A percentile compares a stretch with the other conserved stretches of the same genome.
phyloP scores from a whole-genome alignment of 1,140 invertebrate genomes.

The Drosophila virilis region DNA sequence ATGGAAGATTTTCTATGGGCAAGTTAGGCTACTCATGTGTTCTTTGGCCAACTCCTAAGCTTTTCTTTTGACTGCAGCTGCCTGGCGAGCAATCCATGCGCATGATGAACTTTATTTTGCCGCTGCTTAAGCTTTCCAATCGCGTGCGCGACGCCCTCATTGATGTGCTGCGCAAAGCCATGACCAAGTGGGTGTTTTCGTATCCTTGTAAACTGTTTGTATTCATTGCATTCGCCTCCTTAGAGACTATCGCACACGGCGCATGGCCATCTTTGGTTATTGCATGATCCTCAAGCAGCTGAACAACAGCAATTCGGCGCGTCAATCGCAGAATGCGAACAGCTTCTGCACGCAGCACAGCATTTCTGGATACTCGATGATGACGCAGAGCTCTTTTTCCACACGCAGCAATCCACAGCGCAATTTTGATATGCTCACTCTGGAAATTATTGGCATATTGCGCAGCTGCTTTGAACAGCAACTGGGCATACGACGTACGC shows the following conservation, averaged over 20 bases:
- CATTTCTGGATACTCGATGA: slow-evolving; percentile 79
- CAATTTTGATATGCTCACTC: slow-evolving; percentile 80
- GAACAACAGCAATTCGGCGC: slow-evolving; percentile 75
- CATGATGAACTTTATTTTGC: slow-evolving; percentile 83
- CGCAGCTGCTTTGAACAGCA: slow-evolving; percentile 74
- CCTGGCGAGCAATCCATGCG: slow-evolving; percentile 81
- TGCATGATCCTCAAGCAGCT: slow-evolving; percentile 82
- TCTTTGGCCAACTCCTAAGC: too few relatives aligned
- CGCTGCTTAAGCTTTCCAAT: slow-evolving; percentile 72
- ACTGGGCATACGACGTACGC: slow-evolving; percentile 65
- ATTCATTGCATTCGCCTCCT: slow-evolving; percentile 2
- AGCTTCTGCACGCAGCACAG: slow-evolving; percentile 77
- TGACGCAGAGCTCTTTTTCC: slow-evolving; percentile 71
- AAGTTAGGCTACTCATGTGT: slow-evolving; percentile 6
- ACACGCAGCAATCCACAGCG: slow-evolving; percentile 69
- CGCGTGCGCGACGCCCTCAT: slow-evolving; percentile 76
- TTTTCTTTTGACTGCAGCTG: slow-evolving; percentile 40
- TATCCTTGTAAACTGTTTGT: too few relatives aligned
- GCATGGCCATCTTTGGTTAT: slow-evolving; percentile 81
- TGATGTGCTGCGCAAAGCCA: slow-evolving; percentile 77
- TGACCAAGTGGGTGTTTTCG: slow-evolving; percentile 55
- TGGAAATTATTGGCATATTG: slow-evolving; percentile 79
- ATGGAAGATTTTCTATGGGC: slow-evolving; percentile 80
- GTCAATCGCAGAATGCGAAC: slow-evolving; percentile 59
- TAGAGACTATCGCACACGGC: slow-evolving; percentile 65